Conservation (phyloP, 2,797 vertebrate species). For the Sebastes ruberrimus region DNA sequence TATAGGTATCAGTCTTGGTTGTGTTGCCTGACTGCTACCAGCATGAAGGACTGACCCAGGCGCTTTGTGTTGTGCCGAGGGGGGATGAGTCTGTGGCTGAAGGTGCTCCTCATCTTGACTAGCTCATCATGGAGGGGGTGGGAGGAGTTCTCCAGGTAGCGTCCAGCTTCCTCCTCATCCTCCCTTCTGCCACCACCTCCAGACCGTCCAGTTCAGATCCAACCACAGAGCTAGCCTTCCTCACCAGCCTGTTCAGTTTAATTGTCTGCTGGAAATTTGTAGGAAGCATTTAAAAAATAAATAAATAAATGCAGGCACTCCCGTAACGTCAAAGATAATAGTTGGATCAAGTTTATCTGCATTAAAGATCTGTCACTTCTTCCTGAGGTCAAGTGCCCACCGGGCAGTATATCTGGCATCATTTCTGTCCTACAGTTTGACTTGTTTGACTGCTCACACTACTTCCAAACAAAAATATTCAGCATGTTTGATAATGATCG, state of each 20-base stretch:
- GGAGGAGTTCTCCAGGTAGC: too few species aligned
- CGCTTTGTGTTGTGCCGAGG: accelerated
- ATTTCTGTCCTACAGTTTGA: neutral
- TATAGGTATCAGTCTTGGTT: accelerated
- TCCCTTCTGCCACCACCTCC: too few species aligned
- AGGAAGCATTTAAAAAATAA: neutral
- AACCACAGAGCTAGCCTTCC: too few species aligned
- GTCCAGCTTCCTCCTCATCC: too few species aligned
- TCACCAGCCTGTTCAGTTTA: neutral
- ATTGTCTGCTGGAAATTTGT: neutral
- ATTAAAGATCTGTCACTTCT: neutral
- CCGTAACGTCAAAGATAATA: neutral
- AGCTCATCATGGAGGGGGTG: too few species aligned
- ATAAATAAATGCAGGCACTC: neutral
- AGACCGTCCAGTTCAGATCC: too few species aligned
- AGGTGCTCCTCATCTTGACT: too few species aligned
- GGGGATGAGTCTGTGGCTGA: too few species aligned
- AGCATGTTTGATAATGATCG: neutral
- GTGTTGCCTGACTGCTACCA: too few species aligned
- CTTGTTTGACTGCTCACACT: neutral
- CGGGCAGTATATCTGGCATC: neutral
- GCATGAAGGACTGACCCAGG: too few species aligned
- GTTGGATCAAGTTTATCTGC: neutral
- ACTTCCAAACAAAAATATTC: neutral
- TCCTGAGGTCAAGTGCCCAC: neutral